Base-by-base conservation (phyloP, 92 coral and sea anemone species). In the Isaurus tuberculatus region DNA sequence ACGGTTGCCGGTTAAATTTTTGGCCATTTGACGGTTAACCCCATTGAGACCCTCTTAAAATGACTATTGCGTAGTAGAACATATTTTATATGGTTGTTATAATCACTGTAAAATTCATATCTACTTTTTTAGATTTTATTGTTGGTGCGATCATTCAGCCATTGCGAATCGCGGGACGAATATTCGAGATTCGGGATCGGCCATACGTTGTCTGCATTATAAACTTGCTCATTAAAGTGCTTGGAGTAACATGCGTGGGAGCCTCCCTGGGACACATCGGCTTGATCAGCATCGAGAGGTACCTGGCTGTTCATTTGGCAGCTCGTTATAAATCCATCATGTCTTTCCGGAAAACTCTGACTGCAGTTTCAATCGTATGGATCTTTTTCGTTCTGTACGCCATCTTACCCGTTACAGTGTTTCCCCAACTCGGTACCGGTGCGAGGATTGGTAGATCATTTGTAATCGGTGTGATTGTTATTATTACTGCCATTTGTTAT, bases 401-500 rank as follows among this genome's bases (percentile, higher is more conserved):
- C 6, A 23, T 57, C 6, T 27, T 57, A 57, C 65, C 65, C 25
- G 65, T 57, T 8, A 10, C 27, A 23, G 65, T 23, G 5, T 57
- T 19, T 19, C 65, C 65, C 26, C 26, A n/a, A 23, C 65, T 57
- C n/a, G n/a, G n/a, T n/a, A n/a, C n/a, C 8, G 65, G 65, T 9
- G 65, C 65, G 15, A 2, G 3, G 65, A 19, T 57, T 57, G 65
- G 65, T 11, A 57, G 65, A 23, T 57, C 65, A 2, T n/a, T 68
- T 68, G n/a, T 68, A 32, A 68, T 68, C 9, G 73, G 25, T 17
- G 15, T 33, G 5, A 34, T 68, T 31, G 73, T 68, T 10, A 8
- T 68, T 10, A 68, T 68, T 17, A 68, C 73, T 11, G 73, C 73
- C 16, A 32, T 26, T 46, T 68, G 73, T 36, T 68, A 68, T 15